phyloP scores from a whole-genome alignment of 2,797 vertebrate genomes.

The Gastrophryne carolinensis region DNA sequence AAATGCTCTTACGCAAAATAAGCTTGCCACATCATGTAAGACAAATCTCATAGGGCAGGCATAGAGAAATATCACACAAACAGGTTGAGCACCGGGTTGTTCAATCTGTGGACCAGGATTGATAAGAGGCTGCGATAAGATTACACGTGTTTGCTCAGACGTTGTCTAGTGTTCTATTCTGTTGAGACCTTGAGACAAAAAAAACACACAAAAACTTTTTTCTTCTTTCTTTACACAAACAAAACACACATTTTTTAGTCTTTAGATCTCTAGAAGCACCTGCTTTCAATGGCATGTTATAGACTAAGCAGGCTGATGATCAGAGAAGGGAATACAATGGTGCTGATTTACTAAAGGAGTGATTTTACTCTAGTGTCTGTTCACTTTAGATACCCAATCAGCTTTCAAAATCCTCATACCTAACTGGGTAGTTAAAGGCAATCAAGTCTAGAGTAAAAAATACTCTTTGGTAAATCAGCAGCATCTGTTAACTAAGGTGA shows the following conservation, averaged over 20 bases:
- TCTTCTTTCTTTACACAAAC: constrained; percentile 22
- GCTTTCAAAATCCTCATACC: too few relatives aligned
- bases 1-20: too few relatives aligned
- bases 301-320: neutral
- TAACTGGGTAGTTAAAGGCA: too few relatives aligned
- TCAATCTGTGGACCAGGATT: constrained; percentile 15
- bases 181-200: constrained; percentile 42
- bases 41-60: constrained; percentile 13
- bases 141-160: constrained; percentile 46
- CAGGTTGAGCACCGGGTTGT: constrained; percentile 21
- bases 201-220: neutral
- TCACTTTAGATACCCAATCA: too few relatives aligned
- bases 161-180: constrained; percentile 42
- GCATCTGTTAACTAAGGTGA: too few relatives aligned
- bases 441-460: too few relatives aligned
- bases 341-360: too few relatives aligned
- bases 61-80: constrained; percentile 30
- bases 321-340: neutral
- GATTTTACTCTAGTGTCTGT: too few relatives aligned
- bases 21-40: constrained; percentile 29
- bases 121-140: constrained; percentile 46
- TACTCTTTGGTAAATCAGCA: too few relatives aligned
- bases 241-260: constrained; percentile 12
- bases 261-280: neutral
- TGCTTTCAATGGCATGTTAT: neutral